Evolutionary conservation across 2,888 invertebrate genomes (phyloP), one percentile per base, ranked within the genome.

Genomic region (Gastracanthus pulcherrimus): DNA sequence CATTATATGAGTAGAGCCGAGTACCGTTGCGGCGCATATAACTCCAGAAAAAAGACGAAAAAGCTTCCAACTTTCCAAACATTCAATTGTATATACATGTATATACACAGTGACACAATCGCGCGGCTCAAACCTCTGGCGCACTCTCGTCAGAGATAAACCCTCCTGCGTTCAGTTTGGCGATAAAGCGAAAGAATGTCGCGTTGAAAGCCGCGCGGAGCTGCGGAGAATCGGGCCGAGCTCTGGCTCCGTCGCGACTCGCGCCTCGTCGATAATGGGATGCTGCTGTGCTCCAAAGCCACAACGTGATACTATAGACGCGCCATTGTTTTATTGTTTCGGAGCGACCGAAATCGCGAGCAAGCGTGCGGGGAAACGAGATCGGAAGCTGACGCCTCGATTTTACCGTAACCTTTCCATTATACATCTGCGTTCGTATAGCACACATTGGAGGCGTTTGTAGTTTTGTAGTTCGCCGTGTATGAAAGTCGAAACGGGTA

Each of bases 391-490:
- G 11, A 23, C 51, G 67, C n/a, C 4, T 36, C 19, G 9, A 69
- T 31, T 48, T 48, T 16, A n/a, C 69, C 38, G 48, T 19, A 69
- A 69, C 31, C 26, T 7, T n/a, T n/a, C n/a, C n/a, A n/a, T n/a
- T n/a, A n/a, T n/a, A n/a, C 23, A 23, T 0, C 11, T 13, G 67
- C 31, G 48, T 19, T 11, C 34, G 55, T 11, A 86, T 85, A 86
- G 86, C 85, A 84, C 83, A 81, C 82, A 81, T 29, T 2, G 26
- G 34, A 13, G n/a, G n/a, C n/a, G 19, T 45, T 16, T 45, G 45
- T 45, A 45, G 45, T n/a, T 45, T 6, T 16, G 41, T 41, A 41
- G 41, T 16, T 41, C n/a, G n/a, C 45, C 16, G 45, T 0, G n/a
- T 2, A 45, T n/a, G 45, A 45, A 45, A 45, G n/a, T 45, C 45